Base-by-base conservation (phyloP, 2,888 invertebrate genomes). In the Drosophila birchii region DNA sequence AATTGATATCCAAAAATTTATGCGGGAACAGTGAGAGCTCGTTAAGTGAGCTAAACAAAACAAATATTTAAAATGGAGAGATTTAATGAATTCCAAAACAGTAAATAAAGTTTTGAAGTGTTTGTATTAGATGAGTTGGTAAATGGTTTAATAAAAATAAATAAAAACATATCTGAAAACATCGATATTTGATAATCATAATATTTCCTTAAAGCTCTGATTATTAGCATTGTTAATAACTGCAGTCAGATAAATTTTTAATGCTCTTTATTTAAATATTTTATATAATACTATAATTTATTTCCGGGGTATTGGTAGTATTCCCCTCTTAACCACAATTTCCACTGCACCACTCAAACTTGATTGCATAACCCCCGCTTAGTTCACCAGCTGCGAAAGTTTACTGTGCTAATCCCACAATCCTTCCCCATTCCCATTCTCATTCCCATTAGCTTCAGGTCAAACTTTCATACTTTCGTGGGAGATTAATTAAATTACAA, bases 401-500 rank as follows among this genome's bases (percentile, higher is more conserved):
- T 61, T 51, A 29, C 43, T 66, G 43, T 18, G 7, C 20, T 44
- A 66, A 51, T 26, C 39, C 26, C 36, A 11, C 38, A 16, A 43
- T 20, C 41, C 29, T 8, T 23, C 11, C n/a, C 18, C 38, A 49
- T 55, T 26, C 14, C 44, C 44, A 18, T 39, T 32, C 32, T 26
- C 38, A 41, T 38, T 34, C 32, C 38, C 39, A 43, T 54, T 43
- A 66, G 69, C 53, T 45, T n/a, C 26, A 11, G 67, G 45, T 63
- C 44, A 59, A 68, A 63, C 43, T 60, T 81, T 71, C 59, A 69
- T 78, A 72, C 74, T 75, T 77, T 76, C 73, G 75, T 78, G 73
- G 49, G 78, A 41, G 68, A 87, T 87, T 87, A 87, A 86, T 87
- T 87, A 82, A 81, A 85, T 87, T 86, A 82, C 71, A 29, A 59